A percentile compares a stretch with the other conserved stretches of the same genome.
Conservation (phyloP, 2,888 invertebrate genomes). For the Drosophila mayaguana region DNA sequence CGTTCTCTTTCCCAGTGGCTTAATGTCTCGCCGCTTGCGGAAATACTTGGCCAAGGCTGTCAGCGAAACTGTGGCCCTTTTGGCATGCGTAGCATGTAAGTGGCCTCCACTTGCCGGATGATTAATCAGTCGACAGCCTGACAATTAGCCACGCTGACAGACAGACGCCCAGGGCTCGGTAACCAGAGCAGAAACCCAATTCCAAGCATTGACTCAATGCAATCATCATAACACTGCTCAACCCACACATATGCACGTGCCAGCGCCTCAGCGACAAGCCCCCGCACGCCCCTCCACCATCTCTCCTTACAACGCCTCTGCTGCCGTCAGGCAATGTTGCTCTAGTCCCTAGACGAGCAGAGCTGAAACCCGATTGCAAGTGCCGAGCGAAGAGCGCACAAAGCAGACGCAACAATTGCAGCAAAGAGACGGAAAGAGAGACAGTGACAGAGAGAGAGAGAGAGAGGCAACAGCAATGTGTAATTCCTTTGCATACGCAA, state of each 20-base stretch:
- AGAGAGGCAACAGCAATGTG: constrained; percentile 1
- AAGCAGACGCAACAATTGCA: constrained; percentile 23
- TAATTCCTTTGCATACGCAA: constrained; percentile 29
- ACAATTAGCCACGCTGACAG: constrained; percentile 34
- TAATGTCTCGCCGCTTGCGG: constrained; percentile 31
- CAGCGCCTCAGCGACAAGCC: constrained; percentile 4
- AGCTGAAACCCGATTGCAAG: constrained; percentile 45
- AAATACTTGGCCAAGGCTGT: constrained; percentile 58
- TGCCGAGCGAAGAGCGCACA: constrained; percentile 28
- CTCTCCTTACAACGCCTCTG: too few relatives aligned
- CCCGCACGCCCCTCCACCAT: neutral
- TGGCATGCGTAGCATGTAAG: constrained; percentile 54
- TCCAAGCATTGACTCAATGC: constrained; percentile 28
- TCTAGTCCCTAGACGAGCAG: constrained; percentile 9
- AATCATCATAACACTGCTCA: constrained; percentile 32
- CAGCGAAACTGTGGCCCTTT: constrained; percentile 50
- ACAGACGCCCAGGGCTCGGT: constrained; percentile 3
- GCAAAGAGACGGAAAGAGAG: neutral
- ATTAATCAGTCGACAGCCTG: constrained; percentile 51
- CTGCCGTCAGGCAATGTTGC: neutral
- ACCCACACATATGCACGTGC: constrained; percentile 42
- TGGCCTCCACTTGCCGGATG: constrained; percentile 57
- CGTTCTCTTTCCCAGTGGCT: constrained; percentile 7
- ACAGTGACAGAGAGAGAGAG: neutral
- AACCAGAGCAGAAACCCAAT: constrained; percentile 25